Evolutionary conservation across 2,888 invertebrate genomes (phyloP).

Genomic region (Drosophila neotestacea): DNA sequence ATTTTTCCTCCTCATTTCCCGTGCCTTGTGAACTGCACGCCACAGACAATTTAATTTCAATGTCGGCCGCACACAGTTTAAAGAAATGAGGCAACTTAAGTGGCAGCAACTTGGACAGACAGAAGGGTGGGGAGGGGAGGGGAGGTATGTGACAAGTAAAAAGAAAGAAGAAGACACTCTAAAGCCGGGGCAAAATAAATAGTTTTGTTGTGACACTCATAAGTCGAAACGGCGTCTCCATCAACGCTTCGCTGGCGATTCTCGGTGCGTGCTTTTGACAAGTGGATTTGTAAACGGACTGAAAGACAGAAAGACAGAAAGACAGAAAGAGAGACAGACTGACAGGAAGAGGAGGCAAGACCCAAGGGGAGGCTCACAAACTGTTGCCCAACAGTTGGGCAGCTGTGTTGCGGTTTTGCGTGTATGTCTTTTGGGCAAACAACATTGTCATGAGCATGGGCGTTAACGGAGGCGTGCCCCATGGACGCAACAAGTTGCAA

Average conservation of each 20-base stretch:
- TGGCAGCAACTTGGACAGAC: constrained; percentile 26
- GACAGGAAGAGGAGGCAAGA: not conserved
- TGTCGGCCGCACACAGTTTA: constrained; percentile 76
- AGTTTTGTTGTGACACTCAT: constrained; percentile 78
- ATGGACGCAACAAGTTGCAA: constrained; percentile 56
- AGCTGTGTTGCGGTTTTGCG: constrained; percentile 47
- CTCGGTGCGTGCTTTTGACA: constrained; percentile 50
- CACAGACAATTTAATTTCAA: constrained; percentile 79
- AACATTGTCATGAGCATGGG: not conserved
- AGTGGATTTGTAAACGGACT: constrained; percentile 49
- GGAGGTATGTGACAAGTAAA: not conserved
- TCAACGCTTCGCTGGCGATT: constrained; percentile 51
- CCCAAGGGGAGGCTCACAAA: not conserved
- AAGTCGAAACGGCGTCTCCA: constrained; percentile 55
- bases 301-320: constrained; percentile 23
- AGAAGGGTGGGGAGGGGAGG: not conserved
- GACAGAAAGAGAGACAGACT: not conserved
- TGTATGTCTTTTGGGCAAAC: constrained; percentile 19
- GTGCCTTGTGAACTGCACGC: constrained; percentile 14
- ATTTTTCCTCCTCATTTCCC: constrained; percentile 4
- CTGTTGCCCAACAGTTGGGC: constrained; percentile 50
- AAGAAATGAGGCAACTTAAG: constrained; percentile 53
- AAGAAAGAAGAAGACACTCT: constrained; percentile 4
- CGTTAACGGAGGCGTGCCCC: constrained; percentile 41
- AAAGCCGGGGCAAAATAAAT: constrained; percentile 61